A percentile compares a stretch with the other conserved stretches of the same genome.
phyloP scores from a whole-genome alignment of 1,140 invertebrate genomes.

The Acromyrmex echinatior region DNA sequence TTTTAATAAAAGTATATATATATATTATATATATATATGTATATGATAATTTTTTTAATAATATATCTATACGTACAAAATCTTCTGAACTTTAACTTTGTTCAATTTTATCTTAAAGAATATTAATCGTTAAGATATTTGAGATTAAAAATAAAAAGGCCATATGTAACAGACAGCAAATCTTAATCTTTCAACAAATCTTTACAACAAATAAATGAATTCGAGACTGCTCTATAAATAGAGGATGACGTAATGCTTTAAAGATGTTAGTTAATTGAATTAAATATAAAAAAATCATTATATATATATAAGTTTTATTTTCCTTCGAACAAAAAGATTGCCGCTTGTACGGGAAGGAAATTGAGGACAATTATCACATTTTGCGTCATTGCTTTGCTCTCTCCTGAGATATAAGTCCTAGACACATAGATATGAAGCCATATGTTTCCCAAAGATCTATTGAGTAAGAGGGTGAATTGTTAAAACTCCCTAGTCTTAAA shows the following conservation, averaged over 20 bases:
- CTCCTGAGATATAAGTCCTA: too few relatives aligned
- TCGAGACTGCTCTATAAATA: background rate
- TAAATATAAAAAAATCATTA: background rate
- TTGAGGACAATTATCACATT: too few relatives aligned
- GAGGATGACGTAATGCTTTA: background rate
- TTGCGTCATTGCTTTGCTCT: too few relatives aligned
- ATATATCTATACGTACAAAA: background rate
- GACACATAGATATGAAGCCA: too few relatives aligned
- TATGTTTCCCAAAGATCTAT: too few relatives aligned
- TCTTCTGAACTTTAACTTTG: background rate
- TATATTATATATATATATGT: too few relatives aligned
- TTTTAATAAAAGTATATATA: too few relatives aligned
- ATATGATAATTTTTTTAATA: background rate
- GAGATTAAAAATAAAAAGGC: background rate
- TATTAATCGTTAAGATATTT: background rate
- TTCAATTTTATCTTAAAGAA: background rate
- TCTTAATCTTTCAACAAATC: background rate
- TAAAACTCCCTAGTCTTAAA: too few relatives aligned
- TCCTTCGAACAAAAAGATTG: background rate
- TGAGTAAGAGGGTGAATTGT: too few relatives aligned
- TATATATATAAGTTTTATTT: background rate
- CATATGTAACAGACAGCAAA: background rate
- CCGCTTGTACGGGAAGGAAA: too few relatives aligned
- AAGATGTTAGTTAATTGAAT: background rate
- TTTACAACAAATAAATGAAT: background rate